A percentile compares a stretch with the other conserved stretches of the same genome.
phyloP scores from a whole-genome alignment of 2,888 invertebrate species.

The Meiosimyza platycephala region DNA sequence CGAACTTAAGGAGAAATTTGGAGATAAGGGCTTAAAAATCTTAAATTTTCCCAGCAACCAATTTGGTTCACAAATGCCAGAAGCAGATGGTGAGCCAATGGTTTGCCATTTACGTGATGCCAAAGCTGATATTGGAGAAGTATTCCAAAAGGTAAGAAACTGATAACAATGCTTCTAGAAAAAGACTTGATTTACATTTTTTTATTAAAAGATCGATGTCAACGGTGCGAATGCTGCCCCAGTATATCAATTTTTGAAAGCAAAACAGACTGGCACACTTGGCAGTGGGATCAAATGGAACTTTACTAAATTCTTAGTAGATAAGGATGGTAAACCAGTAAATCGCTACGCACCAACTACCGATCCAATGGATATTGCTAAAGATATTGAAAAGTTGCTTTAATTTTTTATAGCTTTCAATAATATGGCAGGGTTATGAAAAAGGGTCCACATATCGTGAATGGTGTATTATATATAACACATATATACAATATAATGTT shows the following conservation, averaged over 20 bases:
- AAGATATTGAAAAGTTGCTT: conserved; percentile 65
- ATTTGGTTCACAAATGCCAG: conserved; percentile 79
- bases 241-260: conserved; percentile 64
- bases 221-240: conserved; percentile 65
- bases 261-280: conserved; percentile 64
- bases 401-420: conserved; percentile 45
- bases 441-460: too few species aligned
- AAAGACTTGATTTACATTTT: too few species aligned
- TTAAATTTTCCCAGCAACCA: conserved; percentile 90
- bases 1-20: conserved; percentile 77
- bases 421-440: not conserved
- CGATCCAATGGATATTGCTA: conserved; percentile 66
- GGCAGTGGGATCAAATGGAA: conserved; percentile 67
- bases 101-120: conserved; percentile 70
- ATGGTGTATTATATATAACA: too few species aligned
- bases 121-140: conserved; percentile 72
- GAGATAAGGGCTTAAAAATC: conserved; percentile 73
- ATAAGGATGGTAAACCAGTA: conserved; percentile 64
- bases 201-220: conserved; percentile 58
- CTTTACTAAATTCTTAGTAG: conserved; percentile 66
- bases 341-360: conserved; percentile 67
- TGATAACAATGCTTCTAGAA: too few species aligned
- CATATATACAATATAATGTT: too few species aligned
- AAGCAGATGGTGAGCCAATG: conserved; percentile 74
- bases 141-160: conserved; percentile 73